A percentile compares a stretch with the other conserved stretches of the same genome.
phyloP scores from a whole-genome alignment of 2,797 vertebrate genomes.

The Psittacula echo region DNA sequence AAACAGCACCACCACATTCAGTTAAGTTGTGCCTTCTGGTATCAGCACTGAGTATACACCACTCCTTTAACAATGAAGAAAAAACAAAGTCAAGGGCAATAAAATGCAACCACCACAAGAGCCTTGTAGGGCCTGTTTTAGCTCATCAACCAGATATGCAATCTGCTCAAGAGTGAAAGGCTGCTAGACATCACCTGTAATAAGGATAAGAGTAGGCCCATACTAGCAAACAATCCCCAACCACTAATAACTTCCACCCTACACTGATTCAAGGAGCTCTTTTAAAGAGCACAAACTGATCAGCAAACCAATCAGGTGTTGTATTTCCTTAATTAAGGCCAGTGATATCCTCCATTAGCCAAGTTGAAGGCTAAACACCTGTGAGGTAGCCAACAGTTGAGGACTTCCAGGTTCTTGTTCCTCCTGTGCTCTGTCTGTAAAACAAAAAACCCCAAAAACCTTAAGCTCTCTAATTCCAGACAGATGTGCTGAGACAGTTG shows the following conservation, averaged over 20 bases:
- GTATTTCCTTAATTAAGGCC: background rate
- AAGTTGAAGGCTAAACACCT: background rate
- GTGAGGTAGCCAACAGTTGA: background rate
- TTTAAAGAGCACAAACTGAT: background rate
- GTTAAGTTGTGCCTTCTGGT: background rate
- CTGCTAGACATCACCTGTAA: fast-evolving
- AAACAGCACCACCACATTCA: background rate
- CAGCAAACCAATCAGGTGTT: background rate
- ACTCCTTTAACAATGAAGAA: background rate
- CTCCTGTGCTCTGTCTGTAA: background rate
- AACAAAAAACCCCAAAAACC: background rate
- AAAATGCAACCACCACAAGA: background rate
- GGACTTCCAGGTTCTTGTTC: background rate
- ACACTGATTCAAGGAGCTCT: background rate
- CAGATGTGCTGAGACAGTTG: too few relatives aligned
- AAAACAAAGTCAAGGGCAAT: background rate
- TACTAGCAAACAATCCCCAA: background rate
- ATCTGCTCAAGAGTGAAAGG: background rate
- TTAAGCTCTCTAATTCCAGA: background rate
- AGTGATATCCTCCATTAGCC: background rate
- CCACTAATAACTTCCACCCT: background rate
- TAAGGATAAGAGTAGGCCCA: background rate
- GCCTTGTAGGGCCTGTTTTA: background rate
- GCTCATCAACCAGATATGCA: fast-evolving
- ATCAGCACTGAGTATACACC: background rate